These are phyloP conservation scores for Drosophila ohnishii DNA, from an alignment of 1,140 invertebrate genomes.

Conservation along the genomic window DNA sequence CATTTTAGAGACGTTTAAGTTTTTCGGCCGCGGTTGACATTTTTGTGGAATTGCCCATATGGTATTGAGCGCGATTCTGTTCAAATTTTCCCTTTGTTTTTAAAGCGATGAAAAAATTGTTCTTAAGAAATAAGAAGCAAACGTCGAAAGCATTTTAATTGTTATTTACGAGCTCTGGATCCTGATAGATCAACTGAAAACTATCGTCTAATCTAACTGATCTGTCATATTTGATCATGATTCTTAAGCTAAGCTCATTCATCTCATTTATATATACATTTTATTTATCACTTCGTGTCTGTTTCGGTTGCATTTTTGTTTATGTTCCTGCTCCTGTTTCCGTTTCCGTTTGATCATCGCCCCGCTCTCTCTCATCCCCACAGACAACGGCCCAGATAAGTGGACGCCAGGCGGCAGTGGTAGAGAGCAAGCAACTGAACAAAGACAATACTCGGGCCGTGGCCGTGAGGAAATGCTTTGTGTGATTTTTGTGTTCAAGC, in stretches of 20 bases:
- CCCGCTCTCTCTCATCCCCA: conserved; percentile 52
- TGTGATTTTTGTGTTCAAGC: conserved; percentile 80
- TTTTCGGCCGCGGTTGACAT: too few relatives aligned
- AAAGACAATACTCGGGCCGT: conserved; percentile 67
- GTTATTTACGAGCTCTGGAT: neutral
- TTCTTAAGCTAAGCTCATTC: conserved; percentile 39
- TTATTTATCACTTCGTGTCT: conserved; percentile 31
- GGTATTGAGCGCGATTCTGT: too few relatives aligned
- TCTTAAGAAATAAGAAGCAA: too few relatives aligned
- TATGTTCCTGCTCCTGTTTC: conserved; percentile 44
- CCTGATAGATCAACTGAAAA: neutral
- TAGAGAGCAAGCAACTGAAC: conserved; percentile 80
- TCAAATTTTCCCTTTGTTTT: too few relatives aligned
- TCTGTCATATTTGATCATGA: neutral
- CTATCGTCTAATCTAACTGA: neutral
- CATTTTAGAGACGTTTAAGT: too few relatives aligned
- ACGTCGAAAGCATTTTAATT: neutral
- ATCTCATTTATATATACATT: conserved; percentile 32
- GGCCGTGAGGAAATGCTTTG: conserved; percentile 74
- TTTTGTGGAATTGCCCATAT: too few relatives aligned
- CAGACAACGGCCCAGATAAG: conserved; percentile 83
- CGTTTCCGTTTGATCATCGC: conserved; percentile 68
- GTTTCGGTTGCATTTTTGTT: conserved; percentile 52
- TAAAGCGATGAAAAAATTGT: too few relatives aligned
- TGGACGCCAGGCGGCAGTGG: conserved; percentile 73